Percentiles rank a stretch among this genome's conserved stretches.
Evolutionary conservation across 1,140 invertebrate species (phyloP).

Genomic region (Battus philenor): DNA sequence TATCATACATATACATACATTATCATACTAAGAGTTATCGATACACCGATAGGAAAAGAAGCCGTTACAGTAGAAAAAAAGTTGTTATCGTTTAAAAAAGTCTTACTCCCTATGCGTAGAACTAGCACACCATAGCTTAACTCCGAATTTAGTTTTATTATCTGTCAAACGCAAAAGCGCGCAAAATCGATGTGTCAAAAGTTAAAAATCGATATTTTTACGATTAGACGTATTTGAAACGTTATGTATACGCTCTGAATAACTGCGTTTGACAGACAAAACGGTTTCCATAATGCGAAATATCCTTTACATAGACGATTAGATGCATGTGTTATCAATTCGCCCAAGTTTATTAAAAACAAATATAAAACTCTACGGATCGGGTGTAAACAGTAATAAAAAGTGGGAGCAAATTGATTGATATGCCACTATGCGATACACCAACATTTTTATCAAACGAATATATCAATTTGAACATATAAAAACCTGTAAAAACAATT

Average conservation of each 20-base stretch:
- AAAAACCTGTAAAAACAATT: background rate
- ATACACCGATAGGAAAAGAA: conserved; percentile 67
- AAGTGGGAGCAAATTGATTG: conserved; percentile 13
- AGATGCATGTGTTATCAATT: conserved; percentile 42
- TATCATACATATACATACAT: conserved; percentile 47
- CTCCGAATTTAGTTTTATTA: conserved; percentile 35
- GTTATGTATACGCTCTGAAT: no score
- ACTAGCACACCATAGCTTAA: conserved; percentile 63
- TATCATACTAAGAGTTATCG: conserved; percentile 46
- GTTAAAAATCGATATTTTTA: no score
- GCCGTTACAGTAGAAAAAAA: conserved; percentile 68
- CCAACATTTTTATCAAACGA: background rate
- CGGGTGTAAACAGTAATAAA: conserved; percentile 16
- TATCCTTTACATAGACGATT: conserved; percentile 50
- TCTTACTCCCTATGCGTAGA: conserved; percentile 64
- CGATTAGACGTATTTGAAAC: no score
- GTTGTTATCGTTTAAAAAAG: conserved; percentile 67
- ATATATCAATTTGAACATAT: background rate
- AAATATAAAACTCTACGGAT: conserved; percentile 11
- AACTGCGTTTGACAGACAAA: conserved; percentile 34
- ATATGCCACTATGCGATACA: conserved; percentile 6
- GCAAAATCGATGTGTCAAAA: conserved; percentile 7
- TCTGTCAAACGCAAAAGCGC: conserved; percentile 36
- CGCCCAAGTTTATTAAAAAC: conserved; percentile 19
- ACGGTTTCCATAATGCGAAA: conserved; percentile 33